Conservation (phyloP, 2,888 invertebrate genomes). For the Axea sp. region DNA sequence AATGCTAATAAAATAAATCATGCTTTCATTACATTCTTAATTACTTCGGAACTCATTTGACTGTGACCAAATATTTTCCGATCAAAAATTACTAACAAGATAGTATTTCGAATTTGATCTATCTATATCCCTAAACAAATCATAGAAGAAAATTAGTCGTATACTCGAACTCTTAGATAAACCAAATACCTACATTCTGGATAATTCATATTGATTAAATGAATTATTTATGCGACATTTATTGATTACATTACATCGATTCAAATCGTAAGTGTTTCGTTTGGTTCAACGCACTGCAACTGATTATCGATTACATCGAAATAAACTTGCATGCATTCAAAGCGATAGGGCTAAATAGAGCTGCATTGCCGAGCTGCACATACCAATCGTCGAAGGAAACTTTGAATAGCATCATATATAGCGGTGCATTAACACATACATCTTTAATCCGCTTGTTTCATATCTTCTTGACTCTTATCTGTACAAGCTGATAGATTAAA, state of each 20-base stretch:
- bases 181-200: slow-evolving; percentile 20
- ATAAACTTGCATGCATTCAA: slow-evolving; percentile 52
- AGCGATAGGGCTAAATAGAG: slow-evolving; percentile 54
- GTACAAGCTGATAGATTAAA: slow-evolving; percentile 28
- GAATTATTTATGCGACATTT: slow-evolving; percentile 39
- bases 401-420: slow-evolving; percentile 57
- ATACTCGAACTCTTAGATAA: no score
- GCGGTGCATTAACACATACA: slow-evolving; percentile 51
- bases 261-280: slow-evolving; percentile 55
- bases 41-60: no score
- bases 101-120: no score
- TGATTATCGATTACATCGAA: slow-evolving; percentile 61
- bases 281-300: slow-evolving; percentile 55
- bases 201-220: slow-evolving; percentile 47
- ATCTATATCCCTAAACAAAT: no score
- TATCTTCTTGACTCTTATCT: slow-evolving; percentile 50
- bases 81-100: no score
- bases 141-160: no score
- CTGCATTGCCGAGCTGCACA: slow-evolving; percentile 41
- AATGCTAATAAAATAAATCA: no score
- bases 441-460: slow-evolving; percentile 41
- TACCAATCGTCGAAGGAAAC: slow-evolving; percentile 52
- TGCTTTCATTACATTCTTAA: no score
- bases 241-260: slow-evolving; percentile 55
- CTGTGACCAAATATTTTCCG: no score